These are phyloP conservation scores for Pinctada fucata DNA, from an alignment of 2,888 invertebrate species.

Conservation along the genomic window DNA sequence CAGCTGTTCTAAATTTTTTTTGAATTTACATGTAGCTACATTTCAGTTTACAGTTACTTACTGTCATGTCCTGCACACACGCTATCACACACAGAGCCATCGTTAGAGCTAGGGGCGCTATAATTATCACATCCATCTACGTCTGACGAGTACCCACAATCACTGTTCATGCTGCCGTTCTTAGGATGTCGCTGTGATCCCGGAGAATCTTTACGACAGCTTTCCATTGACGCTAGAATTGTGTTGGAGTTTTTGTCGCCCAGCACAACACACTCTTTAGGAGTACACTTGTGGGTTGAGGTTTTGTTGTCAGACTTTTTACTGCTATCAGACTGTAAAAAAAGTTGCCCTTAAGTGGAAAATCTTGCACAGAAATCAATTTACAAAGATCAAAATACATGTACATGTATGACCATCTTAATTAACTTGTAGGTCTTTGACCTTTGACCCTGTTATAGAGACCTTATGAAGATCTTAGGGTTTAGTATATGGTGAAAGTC, in stretches of 20 bases:
- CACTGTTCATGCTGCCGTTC: constrained; percentile 78
- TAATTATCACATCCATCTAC: constrained; percentile 84
- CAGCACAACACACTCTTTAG: constrained; percentile 43
- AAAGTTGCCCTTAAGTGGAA: neutral
- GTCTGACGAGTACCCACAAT: constrained; percentile 93
- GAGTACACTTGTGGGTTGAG: constrained; percentile 28
- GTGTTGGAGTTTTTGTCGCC: constrained; percentile 62
- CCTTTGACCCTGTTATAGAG: too few species aligned
- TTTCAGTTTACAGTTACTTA: constrained; percentile 34
- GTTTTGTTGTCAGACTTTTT: constrained; percentile 13
- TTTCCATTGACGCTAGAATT: constrained; percentile 56
- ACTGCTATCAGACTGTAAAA: constrained; percentile 56
- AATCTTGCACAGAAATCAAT: neutral
- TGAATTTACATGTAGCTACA: too few species aligned
- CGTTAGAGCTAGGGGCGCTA: constrained; percentile 89
- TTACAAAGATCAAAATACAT: too few species aligned
- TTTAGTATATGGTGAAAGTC: too few species aligned
- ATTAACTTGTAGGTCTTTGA: too few species aligned
- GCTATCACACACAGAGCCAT: constrained; percentile 89
- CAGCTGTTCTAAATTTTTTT: too few species aligned
- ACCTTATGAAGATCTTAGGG: too few species aligned
- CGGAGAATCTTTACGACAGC: constrained; percentile 44
- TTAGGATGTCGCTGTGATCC: constrained; percentile 25
- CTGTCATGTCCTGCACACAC: constrained; percentile 86
- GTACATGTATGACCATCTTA: too few species aligned